phyloP scores from a whole-genome alignment of 1,140 invertebrate genomes.

The Cataglyphis hispanica region DNA sequence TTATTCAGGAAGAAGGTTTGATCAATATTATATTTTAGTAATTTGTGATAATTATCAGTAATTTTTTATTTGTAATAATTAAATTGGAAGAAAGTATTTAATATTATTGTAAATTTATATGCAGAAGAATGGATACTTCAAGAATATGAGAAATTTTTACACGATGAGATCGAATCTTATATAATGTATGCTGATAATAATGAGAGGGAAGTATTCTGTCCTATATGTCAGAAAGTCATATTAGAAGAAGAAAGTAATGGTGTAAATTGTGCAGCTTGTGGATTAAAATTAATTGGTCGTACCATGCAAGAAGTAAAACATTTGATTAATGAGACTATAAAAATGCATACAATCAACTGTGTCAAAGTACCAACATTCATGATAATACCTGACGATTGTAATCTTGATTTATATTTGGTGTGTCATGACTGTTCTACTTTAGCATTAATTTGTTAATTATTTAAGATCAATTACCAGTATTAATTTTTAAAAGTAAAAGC shows the following conservation, averaged over 20 bases:
- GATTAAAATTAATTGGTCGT: constrained; percentile 70
- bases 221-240: constrained; percentile 78
- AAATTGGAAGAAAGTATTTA: constrained; percentile 10
- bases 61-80: not conserved
- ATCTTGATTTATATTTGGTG: constrained; percentile 75
- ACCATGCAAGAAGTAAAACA: constrained; percentile 70
- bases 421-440: constrained; percentile 77
- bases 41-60: not conserved
- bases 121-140: constrained; percentile 83
- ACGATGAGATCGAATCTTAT: constrained; percentile 78
- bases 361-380: constrained; percentile 73
- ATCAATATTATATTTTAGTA: not conserved
- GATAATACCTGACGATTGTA: constrained; percentile 72
- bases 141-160: constrained; percentile 81
- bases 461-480: not conserved
- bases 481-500: not conserved
- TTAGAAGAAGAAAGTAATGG: constrained; percentile 68
- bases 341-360: constrained; percentile 76
- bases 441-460: constrained; percentile 40
- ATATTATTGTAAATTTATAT: constrained; percentile 61
- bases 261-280: constrained; percentile 75
- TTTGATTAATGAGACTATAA: constrained; percentile 70
- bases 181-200: constrained; percentile 67
- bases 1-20: constrained; percentile 74
- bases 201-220: constrained; percentile 77